These are phyloP conservation scores for Patagioenas fasciata DNA, from an alignment of 2,113 vertebrate species.

Conservation along the genomic window DNA sequence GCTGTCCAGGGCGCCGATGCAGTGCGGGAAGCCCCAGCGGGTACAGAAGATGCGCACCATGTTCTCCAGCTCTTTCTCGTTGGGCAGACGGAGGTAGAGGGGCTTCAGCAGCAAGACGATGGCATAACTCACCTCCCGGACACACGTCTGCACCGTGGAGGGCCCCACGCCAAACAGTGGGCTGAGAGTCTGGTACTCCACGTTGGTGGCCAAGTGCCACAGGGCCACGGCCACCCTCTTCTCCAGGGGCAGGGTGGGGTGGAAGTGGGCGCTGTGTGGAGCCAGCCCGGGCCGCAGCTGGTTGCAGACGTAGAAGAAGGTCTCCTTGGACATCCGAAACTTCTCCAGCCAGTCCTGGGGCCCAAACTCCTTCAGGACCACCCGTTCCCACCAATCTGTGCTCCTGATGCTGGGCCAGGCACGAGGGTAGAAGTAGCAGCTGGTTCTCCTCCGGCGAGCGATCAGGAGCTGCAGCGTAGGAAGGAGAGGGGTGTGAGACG, in stretches of 20 bases:
- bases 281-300: slow-evolving; percentile 67
- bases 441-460: slow-evolving; percentile 52
- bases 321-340: slow-evolving; percentile 76
- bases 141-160: slow-evolving; percentile 69
- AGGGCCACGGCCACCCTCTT: slow-evolving; percentile 74
- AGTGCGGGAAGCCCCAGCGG: slow-evolving; percentile 76
- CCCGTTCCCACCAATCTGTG: slow-evolving; percentile 73
- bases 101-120: slow-evolving; percentile 71
- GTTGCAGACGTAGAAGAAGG: slow-evolving; percentile 72
- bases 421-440: slow-evolving; percentile 60
- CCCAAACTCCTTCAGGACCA: slow-evolving; percentile 73
- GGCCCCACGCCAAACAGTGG: slow-evolving; percentile 65
- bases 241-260: slow-evolving; percentile 67
- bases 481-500: accelerated
- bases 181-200: slow-evolving; percentile 71
- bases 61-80: slow-evolving; percentile 68
- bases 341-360: slow-evolving; percentile 78
- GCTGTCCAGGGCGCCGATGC: slow-evolving; percentile 70
- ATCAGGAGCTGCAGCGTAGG: slow-evolving; percentile 39
- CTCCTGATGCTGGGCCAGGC: slow-evolving; percentile 61
- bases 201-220: slow-evolving; percentile 74
- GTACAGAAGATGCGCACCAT: slow-evolving; percentile 67
- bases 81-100: slow-evolving; percentile 69
- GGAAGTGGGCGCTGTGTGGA: slow-evolving; percentile 41
- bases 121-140: slow-evolving; percentile 69